phyloP scores from a whole-genome alignment of 2,888 invertebrate species.

The Xestia xanthographa region DNA sequence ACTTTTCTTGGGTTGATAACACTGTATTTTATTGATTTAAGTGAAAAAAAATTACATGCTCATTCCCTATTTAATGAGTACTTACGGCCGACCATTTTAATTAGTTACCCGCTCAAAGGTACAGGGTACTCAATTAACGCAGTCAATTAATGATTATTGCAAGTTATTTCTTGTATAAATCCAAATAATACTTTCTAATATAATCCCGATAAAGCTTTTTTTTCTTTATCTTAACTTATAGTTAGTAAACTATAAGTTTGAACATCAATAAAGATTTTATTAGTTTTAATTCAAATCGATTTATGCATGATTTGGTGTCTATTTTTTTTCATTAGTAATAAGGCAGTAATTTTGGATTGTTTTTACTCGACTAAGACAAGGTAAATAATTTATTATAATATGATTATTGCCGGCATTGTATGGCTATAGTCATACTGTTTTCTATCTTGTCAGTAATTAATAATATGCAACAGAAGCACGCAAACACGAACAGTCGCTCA shows the following conservation, averaged over 20 bases:
- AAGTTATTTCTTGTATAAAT: constrained; percentile 18
- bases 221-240: constrained; percentile 14
- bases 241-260: constrained; percentile 11
- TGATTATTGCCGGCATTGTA: constrained; percentile 2
- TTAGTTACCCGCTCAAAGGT: neutral
- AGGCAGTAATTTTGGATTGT: constrained; percentile 40
- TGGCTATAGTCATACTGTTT: neutral
- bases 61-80: no score
- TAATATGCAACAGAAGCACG: constrained; percentile 42
- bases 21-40: no score
- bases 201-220: neutral
- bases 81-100: neutral
- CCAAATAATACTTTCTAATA: neutral
- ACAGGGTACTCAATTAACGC: neutral
- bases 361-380: constrained; percentile 51
- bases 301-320: neutral
- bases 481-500: constrained; percentile 28
- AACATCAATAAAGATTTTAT: constrained; percentile 26
- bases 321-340: constrained; percentile 16
- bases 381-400: constrained; percentile 9
- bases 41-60: no score
- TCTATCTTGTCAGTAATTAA: neutral
- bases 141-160: neutral
- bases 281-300: constrained; percentile 23
- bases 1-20: no score